These are phyloP conservation scores for Anthoscopus minutus DNA, from an alignment of 2,113 vertebrate species.

Conservation along the genomic window DNA sequence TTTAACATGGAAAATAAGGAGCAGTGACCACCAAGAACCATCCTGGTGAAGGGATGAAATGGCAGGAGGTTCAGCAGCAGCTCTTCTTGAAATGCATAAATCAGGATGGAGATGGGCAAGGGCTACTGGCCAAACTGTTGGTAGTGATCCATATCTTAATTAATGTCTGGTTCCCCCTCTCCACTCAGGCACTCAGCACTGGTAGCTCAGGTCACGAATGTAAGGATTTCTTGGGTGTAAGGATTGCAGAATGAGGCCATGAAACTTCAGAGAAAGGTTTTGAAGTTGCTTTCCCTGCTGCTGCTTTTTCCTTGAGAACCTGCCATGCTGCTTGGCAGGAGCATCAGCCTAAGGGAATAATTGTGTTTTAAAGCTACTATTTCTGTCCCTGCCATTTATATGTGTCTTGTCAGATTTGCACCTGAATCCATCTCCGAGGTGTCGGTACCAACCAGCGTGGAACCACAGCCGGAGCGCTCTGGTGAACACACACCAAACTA, in stretches of 20 bases:
- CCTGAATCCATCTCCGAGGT: slow-evolving; percentile 1
- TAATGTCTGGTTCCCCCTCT: background rate
- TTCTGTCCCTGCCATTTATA: slow-evolving; percentile 41
- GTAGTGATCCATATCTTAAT: background rate
- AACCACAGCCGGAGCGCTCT: background rate
- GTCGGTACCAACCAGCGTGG: background rate
- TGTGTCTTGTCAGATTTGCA: slow-evolving; percentile 30
- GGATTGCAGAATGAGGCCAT: background rate
- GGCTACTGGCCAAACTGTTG: background rate
- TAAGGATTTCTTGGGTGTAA: background rate
- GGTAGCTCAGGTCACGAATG: background rate
- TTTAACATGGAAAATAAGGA: background rate
- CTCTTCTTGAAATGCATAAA: background rate
- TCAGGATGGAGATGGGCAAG: background rate
- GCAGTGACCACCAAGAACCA: background rate
- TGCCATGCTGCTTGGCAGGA: background rate
- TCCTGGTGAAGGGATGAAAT: background rate
- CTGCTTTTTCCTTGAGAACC: background rate
- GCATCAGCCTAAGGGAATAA: background rate
- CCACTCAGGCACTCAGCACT: background rate
- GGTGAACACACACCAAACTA: background rate
- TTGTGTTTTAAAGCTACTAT: slow-evolving; percentile 8
- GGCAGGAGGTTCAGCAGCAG: background rate
- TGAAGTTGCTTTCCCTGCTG: background rate
- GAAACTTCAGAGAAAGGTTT: background rate